Evolutionary conservation across 2,888 invertebrate species (phyloP), one percentile per base, ranked within the genome.

Genomic region (Drosophila testacea): DNA sequence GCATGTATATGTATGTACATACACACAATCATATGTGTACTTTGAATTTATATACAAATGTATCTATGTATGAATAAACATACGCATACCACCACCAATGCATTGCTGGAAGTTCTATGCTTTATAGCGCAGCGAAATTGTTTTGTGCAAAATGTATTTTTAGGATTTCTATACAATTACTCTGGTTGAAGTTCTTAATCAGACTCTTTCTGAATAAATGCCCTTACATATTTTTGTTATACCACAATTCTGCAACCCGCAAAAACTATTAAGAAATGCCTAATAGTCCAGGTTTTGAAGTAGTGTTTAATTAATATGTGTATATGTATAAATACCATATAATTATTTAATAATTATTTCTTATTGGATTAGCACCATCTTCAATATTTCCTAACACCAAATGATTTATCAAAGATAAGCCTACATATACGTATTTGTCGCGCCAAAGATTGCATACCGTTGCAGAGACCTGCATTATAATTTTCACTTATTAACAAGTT

Each of bases 91-190:
- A 38, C 38, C 38, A 52, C 38, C 27, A 52, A 10, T 34, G 34
- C n/a, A 44, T 32, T 27, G 27, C 55, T 56, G 44, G 55, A 56
- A 56, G 27, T 56, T 56, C 55, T 56, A 56, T 55, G 27, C 27
- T 56, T 56, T 44, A 36, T 22, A 22, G 22, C 22, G 22, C 22
- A 22, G 22, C 22, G 3, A 22, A 22, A 22, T 56, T 56, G 36
- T 34, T 44, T 44, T 56, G 44, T 56, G 55, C 55, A 56, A 44
- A 56, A 56, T 56, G 55, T 56, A 56, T 56, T 56, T 56, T 27
- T 56, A 56, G 55, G 44, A 34, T 28, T 44, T 56, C 44, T 34
- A 27, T 55, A 44, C 34, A 44, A 34, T 55, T 44, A 44, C 27
- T 56, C 44, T 44, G 44, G 27, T 44, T 44, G 10, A 56, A 56